Evolutionary conservation across 2,888 invertebrate species (phyloP).

Genomic region (Pyralis farinalis): DNA sequence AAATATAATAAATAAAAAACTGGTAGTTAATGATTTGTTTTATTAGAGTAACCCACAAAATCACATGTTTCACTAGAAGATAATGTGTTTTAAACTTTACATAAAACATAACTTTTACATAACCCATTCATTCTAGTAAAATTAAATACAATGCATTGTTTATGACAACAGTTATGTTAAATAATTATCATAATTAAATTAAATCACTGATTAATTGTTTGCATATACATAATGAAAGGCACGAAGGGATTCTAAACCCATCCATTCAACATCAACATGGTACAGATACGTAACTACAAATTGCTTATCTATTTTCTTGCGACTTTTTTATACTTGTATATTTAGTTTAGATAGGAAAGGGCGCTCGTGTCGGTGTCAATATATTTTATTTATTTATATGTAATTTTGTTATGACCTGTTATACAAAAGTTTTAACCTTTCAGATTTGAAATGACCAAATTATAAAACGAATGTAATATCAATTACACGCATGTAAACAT

Average conservation of each 20-base stretch:
- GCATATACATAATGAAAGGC: not conserved
- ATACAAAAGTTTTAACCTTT: too few species aligned
- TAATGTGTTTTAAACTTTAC: constrained; percentile 36
- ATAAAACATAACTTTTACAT: constrained; percentile 43
- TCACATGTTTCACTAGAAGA: constrained; percentile 37
- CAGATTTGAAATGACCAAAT: too few species aligned
- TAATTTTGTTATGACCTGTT: too few species aligned
- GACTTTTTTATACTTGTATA: too few species aligned
- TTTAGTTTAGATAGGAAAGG: too few species aligned
- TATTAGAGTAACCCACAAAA: constrained; percentile 47
- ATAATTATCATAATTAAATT: not conserved
- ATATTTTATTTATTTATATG: too few species aligned
- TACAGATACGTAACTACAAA: too few species aligned
- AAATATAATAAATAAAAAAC: constrained; percentile 30
- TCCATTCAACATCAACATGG: not conserved
- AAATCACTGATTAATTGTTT: too few species aligned
- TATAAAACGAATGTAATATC: too few species aligned
- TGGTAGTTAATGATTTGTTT: constrained; percentile 26
- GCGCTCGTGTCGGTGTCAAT: too few species aligned
- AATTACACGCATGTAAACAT: too few species aligned
- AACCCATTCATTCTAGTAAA: constrained; percentile 24
- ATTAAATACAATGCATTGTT: constrained; percentile 55
- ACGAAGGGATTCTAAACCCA: not conserved
- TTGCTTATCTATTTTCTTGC: too few species aligned
- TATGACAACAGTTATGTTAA: constrained; percentile 54